Percentiles rank a stretch among this genome's conserved stretches.
phyloP scores from a whole-genome alignment of 2,113 vertebrate genomes.

The Calonectris borealis region DNA sequence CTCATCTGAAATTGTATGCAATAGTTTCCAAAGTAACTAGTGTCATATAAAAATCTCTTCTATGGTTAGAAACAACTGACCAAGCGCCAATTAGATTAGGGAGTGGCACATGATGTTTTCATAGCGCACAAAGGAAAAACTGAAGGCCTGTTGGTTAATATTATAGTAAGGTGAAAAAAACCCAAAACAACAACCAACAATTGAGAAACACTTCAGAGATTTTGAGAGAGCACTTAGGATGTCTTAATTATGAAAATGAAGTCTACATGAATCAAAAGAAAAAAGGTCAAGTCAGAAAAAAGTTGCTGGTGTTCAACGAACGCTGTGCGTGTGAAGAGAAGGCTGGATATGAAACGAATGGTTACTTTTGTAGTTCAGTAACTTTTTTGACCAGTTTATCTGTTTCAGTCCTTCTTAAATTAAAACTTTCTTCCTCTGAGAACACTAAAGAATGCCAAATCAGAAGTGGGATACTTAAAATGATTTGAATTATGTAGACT shows the following conservation, averaged over 20 bases:
- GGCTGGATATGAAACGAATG: neutral
- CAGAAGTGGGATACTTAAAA: neutral
- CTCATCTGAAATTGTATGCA: neutral
- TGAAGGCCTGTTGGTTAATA: neutral
- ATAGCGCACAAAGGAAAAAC: neutral
- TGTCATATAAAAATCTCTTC: neutral
- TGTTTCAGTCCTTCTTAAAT: neutral
- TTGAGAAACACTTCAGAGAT: neutral
- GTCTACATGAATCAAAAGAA: neutral
- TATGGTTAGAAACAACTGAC: neutral
- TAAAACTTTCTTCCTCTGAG: neutral
- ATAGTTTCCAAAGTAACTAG: neutral
- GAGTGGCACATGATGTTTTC: rapidly evolving
- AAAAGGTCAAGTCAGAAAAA: neutral
- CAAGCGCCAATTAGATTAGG: neutral
- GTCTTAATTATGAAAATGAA: neutral
- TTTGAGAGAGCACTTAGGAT: neutral
- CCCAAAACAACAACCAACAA: neutral
- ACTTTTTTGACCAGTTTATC: neutral
- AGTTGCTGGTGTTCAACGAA: rapidly evolving
- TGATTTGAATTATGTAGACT: neutral
- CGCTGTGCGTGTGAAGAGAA: rapidly evolving
- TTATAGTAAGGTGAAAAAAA: neutral
- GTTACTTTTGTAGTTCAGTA: neutral
- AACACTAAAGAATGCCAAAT: neutral